Percentiles rank a stretch among this genome's conserved stretches.
Evolutionary conservation across 2,888 invertebrate genomes (phyloP).

Genomic region (Hypolimnas misippus): DNA sequence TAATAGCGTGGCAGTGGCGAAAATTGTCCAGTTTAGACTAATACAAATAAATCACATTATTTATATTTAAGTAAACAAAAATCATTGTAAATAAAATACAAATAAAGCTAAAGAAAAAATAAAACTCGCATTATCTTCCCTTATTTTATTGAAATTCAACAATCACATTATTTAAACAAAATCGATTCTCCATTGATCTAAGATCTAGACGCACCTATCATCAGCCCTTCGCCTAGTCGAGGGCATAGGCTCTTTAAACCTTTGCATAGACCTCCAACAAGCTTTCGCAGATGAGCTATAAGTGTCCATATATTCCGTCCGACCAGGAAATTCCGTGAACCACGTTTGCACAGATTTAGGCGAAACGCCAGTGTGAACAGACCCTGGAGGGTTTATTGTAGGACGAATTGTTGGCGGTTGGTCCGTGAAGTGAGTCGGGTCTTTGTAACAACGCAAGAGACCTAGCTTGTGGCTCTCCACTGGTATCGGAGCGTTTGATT

Average conservation of each 20-base stretch:
- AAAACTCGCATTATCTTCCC: constrained; percentile 44
- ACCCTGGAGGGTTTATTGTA: constrained; percentile 78
- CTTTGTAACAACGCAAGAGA: constrained; percentile 84
- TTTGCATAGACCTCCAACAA: constrained; percentile 85
- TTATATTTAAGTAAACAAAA: too few relatives aligned
- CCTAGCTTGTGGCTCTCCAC: constrained; percentile 83
- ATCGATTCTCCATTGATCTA: constrained; percentile 6
- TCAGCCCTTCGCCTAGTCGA: constrained; percentile 85
- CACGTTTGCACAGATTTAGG: constrained; percentile 81
- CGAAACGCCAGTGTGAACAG: constrained; percentile 65
- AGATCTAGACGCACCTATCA: constrained; percentile 72
- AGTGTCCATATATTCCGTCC: constrained; percentile 86
- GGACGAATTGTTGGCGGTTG: constrained; percentile 82
- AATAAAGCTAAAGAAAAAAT: too few relatives aligned
- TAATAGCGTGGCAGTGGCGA: too few relatives aligned
- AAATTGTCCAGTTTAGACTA: too few relatives aligned
- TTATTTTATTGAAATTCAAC: constrained; percentile 38
- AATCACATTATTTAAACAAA: constrained; percentile 15
- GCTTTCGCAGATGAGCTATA: constrained; percentile 85
- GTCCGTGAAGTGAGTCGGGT: constrained; percentile 84
- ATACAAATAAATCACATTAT: too few relatives aligned
- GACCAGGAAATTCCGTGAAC: constrained; percentile 82
- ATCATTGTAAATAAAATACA: too few relatives aligned
- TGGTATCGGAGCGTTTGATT: constrained; percentile 84
- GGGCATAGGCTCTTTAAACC: constrained; percentile 85